Evolutionary conservation across 1,140 invertebrate species (phyloP).

Genomic region (Cheumatopsyche charites): DNA sequence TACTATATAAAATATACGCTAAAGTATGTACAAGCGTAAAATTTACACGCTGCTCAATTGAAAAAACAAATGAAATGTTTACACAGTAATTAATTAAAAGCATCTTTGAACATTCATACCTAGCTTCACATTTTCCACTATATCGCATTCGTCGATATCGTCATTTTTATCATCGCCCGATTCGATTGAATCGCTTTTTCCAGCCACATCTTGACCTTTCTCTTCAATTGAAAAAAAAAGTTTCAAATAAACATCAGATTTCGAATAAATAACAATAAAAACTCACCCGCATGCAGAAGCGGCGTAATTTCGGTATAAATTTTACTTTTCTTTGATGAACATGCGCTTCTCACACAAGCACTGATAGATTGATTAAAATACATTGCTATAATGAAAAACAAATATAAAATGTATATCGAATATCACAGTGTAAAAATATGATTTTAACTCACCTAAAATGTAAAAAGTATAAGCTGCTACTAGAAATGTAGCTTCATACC

Average conservation of each 20-base stretch:
- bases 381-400: slow-evolving; percentile 52
- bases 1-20: no score
- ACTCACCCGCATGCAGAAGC: slow-evolving; percentile 38
- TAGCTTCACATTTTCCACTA: neutral
- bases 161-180: neutral
- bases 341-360: slow-evolving; percentile 48
- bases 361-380: slow-evolving; percentile 52
- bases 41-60: no score
- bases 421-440: no score
- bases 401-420: no score
- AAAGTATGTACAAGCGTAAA: no score
- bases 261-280: neutral
- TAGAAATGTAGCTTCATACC: slow-evolving; percentile 74
- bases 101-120: neutral
- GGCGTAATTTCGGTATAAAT: slow-evolving; percentile 52
- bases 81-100: no score
- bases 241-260: neutral
- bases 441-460: slow-evolving; percentile 55
- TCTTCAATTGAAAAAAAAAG: slow-evolving; percentile 15
- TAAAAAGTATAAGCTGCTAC: slow-evolving; percentile 73
- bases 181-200: slow-evolving; percentile 1
- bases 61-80: slow-evolving; percentile 19
- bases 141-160: neutral
- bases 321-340: slow-evolving; percentile 45
- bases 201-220: neutral